A percentile compares a stretch with the other conserved stretches of the same genome.
phyloP scores from a whole-genome alignment of 2,888 invertebrate genomes.

The Drosophila monieri region DNA sequence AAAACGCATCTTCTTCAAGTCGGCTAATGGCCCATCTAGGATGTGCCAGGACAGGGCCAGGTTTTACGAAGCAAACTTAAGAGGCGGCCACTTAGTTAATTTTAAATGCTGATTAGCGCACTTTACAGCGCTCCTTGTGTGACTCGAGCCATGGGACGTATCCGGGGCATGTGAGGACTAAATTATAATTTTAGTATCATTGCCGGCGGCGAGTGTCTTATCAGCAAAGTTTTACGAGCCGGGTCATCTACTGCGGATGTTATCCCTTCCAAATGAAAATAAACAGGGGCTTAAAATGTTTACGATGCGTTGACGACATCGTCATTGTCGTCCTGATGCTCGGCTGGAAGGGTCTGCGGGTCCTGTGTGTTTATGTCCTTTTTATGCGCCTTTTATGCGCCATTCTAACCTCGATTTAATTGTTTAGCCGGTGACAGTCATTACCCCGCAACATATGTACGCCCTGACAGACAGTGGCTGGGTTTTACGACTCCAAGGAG shows the following conservation, averaged over 20 bases:
- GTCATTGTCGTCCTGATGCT: conserved; percentile 45
- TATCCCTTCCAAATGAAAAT: conserved; percentile 77
- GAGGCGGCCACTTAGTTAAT: conserved; percentile 75
- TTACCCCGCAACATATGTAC: conserved; percentile 78
- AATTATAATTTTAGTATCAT: conserved; percentile 83
- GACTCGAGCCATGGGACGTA: conserved; percentile 2
- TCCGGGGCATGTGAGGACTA: conserved; percentile 60
- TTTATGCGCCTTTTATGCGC: conserved; percentile 84
- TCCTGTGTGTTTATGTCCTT: conserved; percentile 79
- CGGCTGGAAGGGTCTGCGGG: conserved; percentile 6
- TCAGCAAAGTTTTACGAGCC: conserved; percentile 76
- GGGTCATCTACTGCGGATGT: conserved; percentile 53
- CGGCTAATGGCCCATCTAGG: conserved; percentile 46
- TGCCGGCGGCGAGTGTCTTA: conserved; percentile 73
- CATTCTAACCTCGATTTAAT: conserved; percentile 84
- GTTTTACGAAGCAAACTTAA: conserved; percentile 40
- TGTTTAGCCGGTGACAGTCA: conserved; percentile 84
- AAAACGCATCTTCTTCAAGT: conserved; percentile 67
- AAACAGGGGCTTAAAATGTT: conserved; percentile 81
- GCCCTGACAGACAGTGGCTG: conserved; percentile 27
- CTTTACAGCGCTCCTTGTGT: conserved; percentile 58
- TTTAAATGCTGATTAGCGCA: conserved; percentile 78
- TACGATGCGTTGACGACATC: conserved; percentile 79
- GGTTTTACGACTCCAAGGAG: conserved; percentile 74
- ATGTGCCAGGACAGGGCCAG: conserved; percentile 11